Conservation (phyloP, 2,113 vertebrate species). For the Apus apus region DNA sequence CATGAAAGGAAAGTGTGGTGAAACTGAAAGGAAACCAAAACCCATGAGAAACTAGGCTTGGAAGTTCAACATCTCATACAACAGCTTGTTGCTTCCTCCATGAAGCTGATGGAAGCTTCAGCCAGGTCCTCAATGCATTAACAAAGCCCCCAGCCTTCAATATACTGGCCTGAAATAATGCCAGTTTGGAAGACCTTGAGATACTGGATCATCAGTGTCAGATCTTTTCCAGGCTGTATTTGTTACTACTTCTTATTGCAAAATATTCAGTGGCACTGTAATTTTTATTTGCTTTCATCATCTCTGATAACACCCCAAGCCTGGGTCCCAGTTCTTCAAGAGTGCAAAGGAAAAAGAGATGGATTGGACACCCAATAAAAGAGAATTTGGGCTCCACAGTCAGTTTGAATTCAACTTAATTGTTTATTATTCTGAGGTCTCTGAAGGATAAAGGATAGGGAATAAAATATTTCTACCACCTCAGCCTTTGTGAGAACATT, state of each 20-base stretch:
- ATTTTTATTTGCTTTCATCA: neutral
- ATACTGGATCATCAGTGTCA: rapidly evolving
- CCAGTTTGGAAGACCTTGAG: neutral
- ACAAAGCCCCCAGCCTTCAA: neutral
- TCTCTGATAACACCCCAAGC: neutral
- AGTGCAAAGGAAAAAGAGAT: neutral
- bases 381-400: slow-evolving; percentile 27
- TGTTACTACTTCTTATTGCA: neutral
- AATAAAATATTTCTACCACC: slow-evolving; percentile 15
- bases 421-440: slow-evolving; percentile 63
- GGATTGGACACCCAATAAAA: neutral
- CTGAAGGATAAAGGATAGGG: slow-evolving; percentile 15
- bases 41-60: neutral
- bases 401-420: slow-evolving; percentile 39
- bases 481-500: slow-evolving; percentile 51
- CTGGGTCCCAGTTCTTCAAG: neutral
- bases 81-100: neutral
- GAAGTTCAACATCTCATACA: neutral
- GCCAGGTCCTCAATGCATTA: neutral
- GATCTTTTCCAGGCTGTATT: neutral
- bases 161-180: neutral
- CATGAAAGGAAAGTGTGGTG: neutral
- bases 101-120: neutral
- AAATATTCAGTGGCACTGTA: neutral
- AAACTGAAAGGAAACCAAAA: neutral